Evolutionary conservation across 2,888 invertebrate species (phyloP).

Genomic region (Cantharis nigra): DNA sequence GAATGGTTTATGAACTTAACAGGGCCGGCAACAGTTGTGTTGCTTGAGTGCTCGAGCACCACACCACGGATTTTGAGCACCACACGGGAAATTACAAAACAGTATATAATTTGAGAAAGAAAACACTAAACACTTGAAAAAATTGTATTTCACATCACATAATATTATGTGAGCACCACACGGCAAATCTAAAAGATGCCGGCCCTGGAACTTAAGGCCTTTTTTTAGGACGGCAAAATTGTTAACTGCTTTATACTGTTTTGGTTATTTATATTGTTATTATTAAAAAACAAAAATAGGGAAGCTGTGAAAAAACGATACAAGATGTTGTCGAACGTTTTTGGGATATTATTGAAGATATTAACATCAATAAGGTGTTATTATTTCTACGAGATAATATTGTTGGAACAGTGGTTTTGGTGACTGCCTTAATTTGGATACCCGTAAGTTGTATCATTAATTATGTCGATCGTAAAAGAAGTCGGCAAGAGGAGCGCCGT

Average conservation of each 20-base stretch:
- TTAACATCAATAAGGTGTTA: slow-evolving; percentile 90
- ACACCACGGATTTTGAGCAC: no score
- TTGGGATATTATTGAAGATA: slow-evolving; percentile 97
- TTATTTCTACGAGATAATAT: slow-evolving; percentile 90
- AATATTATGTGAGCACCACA: no score
- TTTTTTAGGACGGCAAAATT: no score
- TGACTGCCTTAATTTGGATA: slow-evolving; percentile 93
- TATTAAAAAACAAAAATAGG: slow-evolving; percentile 61
- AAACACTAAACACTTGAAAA: no score
- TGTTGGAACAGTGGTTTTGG: slow-evolving; percentile 88
- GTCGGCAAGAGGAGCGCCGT: slow-evolving; percentile 72
- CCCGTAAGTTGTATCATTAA: slow-evolving; percentile 88
- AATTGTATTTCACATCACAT: no score
- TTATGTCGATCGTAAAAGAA: slow-evolving; percentile 79
- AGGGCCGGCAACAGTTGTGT: no score
- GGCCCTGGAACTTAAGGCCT: no score
- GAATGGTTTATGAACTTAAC: no score
- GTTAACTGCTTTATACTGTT: neutral
- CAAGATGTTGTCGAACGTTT: slow-evolving; percentile 95
- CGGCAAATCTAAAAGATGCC: no score
- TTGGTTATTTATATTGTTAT: neutral
- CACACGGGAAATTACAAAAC: no score
- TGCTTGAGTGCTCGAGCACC: no score
- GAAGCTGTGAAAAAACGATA: slow-evolving; percentile 90
- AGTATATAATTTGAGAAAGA: no score